Evolutionary conservation across 2,797 vertebrate species (phyloP).

Genomic region (Emys orbicularis): DNA sequence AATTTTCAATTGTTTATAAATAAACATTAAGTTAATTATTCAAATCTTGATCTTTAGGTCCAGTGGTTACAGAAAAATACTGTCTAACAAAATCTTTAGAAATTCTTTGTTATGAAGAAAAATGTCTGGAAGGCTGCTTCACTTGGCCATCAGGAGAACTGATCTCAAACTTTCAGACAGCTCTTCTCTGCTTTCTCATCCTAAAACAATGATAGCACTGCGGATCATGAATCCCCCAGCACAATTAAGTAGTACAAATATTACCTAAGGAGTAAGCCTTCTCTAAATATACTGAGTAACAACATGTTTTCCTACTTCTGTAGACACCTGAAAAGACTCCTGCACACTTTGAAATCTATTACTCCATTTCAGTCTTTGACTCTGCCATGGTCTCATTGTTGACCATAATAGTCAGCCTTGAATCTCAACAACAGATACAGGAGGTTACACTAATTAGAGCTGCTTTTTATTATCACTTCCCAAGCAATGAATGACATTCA

Average conservation of each 20-base stretch:
- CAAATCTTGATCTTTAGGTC: neutral
- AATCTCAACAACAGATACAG: neutral
- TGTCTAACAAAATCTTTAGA: neutral
- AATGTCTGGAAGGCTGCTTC: conserved; percentile 3
- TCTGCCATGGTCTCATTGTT: neutral
- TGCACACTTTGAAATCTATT: neutral
- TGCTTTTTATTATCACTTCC: neutral
- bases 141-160: neutral
- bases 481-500: neutral
- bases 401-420: neutral
- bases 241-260: neutral
- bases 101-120: neutral
- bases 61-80: neutral
- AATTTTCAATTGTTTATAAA: neutral
- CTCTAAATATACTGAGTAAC: neutral
- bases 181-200: neutral
- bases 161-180: neutral
- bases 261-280: neutral
- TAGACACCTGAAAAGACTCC: neutral
- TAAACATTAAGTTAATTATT: neutral
- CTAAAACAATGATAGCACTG: neutral
- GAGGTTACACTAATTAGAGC: neutral
- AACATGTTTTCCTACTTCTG: neutral
- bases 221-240: neutral
- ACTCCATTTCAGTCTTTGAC: neutral